Evolutionary conservation across 2,797 vertebrate species (phyloP).

Genomic region (Dipus sagitta): DNA sequence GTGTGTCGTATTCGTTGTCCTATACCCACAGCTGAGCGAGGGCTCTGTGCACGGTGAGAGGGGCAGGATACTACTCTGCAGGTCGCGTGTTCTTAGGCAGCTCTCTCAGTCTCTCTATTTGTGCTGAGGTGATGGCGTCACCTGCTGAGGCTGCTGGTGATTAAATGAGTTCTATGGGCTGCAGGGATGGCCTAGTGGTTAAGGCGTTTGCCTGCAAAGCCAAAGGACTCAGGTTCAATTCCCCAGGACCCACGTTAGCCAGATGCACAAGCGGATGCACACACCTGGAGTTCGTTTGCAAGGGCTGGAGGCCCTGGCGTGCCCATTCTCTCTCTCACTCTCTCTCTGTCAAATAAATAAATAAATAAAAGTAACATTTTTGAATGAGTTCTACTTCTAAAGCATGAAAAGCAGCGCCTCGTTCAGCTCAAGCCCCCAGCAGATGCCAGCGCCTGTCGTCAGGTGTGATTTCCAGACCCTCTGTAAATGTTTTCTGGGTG

Average conservation of each 20-base stretch:
- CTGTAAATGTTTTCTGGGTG: slow-evolving; percentile 1
- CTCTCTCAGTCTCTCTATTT: slow-evolving; percentile 11
- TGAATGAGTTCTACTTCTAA: slow-evolving; percentile 24
- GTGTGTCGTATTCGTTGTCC: not conserved
- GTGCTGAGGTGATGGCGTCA: not conserved
- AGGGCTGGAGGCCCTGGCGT: too few species aligned
- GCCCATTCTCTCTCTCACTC: too few species aligned
- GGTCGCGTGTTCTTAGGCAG: slow-evolving; percentile 3
- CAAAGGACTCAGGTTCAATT: too few species aligned
- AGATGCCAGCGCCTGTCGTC: slow-evolving; percentile 17
- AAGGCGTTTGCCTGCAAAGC: too few species aligned
- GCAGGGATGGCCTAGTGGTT: too few species aligned
- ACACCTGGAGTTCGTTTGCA: too few species aligned
- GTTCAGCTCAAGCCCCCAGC: not conserved
- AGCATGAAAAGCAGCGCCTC: not conserved
- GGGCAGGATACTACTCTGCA: not conserved
- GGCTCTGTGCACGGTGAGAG: not conserved
- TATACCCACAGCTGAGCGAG: not conserved
- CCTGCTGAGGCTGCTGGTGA: not conserved
- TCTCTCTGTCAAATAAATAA: too few species aligned
- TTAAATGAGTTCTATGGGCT: slow-evolving; percentile 9
- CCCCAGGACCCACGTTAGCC: too few species aligned
- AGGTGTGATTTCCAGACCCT: not conserved
- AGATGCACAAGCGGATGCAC: too few species aligned
- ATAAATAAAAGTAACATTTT: not conserved